phyloP scores from a whole-genome alignment of 2,888 invertebrate genomes.

The Luperina nickerlii region DNA sequence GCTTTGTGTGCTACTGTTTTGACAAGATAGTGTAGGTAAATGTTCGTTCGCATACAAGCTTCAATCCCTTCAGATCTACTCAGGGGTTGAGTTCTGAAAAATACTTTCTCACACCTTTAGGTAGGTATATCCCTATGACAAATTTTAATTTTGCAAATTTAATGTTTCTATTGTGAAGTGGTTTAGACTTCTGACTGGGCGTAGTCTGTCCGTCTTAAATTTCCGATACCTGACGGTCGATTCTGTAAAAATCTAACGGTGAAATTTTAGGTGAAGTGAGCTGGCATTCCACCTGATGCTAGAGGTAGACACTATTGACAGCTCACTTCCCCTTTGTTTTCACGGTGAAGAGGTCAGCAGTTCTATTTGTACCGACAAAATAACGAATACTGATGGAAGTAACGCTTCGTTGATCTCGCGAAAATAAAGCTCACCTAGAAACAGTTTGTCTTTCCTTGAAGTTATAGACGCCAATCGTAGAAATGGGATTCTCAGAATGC shows the following conservation, averaged over 20 bases:
- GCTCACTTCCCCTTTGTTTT: not conserved
- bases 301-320: not conserved
- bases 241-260: not conserved
- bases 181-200: not conserved
- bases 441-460: slow-evolving; percentile 40
- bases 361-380: slow-evolving; percentile 4
- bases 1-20: slow-evolving; percentile 27
- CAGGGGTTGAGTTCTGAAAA: not conserved
- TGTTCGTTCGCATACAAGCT: not conserved
- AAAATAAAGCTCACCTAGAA: slow-evolving; percentile 42
- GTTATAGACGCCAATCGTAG: slow-evolving; percentile 39
- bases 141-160: not conserved
- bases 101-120: not conserved
- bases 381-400: slow-evolving; percentile 17
- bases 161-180: not conserved
- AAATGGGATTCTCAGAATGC: slow-evolving; percentile 37
- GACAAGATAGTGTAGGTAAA: slow-evolving; percentile 15
- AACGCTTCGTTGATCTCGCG: slow-evolving; percentile 17
- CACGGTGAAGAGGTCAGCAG: not conserved
- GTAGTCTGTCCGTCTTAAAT: not conserved
- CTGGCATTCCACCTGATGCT: not conserved
- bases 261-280: not conserved
- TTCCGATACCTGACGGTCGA: not conserved
- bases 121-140: not conserved
- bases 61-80: not conserved